These are phyloP conservation scores for Smutsia temminckii DNA, from an alignment of 2,797 vertebrate species.

Conservation along the genomic window DNA sequence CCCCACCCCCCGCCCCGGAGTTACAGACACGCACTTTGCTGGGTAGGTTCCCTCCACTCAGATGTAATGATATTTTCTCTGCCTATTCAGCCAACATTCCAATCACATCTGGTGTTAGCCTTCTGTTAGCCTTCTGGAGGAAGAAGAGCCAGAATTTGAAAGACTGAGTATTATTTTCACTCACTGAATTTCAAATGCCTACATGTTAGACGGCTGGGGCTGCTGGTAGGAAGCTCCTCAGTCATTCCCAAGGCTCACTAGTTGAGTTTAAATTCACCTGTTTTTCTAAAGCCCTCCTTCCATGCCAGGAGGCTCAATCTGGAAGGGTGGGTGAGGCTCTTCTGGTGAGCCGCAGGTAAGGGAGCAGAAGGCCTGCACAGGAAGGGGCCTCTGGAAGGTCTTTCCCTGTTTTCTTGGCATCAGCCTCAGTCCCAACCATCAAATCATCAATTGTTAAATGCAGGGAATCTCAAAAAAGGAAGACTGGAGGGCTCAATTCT, in stretches of 20 bases:
- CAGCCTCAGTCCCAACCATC: background rate
- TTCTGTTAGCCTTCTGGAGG: background rate
- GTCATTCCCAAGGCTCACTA: background rate
- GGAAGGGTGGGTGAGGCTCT: accelerated
- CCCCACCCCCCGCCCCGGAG: too few species aligned
- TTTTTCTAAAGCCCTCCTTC: background rate
- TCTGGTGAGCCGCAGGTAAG: background rate
- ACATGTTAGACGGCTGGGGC: background rate
- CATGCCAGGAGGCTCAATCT: background rate
- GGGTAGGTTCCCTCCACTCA: background rate
- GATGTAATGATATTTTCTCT: background rate
- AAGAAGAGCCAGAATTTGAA: background rate
- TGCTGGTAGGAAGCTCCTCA: background rate
- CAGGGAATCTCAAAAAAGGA: background rate
- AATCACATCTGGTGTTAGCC: background rate
- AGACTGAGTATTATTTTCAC: too few species aligned
- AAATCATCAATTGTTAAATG: background rate
- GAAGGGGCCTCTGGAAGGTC: background rate
- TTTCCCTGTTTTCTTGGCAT: background rate
- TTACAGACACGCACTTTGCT: background rate
- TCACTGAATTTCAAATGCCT: background rate
- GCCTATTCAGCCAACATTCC: background rate
- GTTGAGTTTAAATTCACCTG: background rate
- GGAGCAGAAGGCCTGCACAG: background rate
- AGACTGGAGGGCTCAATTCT: background rate